Evolutionary conservation across 2,113 vertebrate genomes (phyloP), one percentile per base, ranked within the genome.

Genomic region (Megalops atlanticus): DNA sequence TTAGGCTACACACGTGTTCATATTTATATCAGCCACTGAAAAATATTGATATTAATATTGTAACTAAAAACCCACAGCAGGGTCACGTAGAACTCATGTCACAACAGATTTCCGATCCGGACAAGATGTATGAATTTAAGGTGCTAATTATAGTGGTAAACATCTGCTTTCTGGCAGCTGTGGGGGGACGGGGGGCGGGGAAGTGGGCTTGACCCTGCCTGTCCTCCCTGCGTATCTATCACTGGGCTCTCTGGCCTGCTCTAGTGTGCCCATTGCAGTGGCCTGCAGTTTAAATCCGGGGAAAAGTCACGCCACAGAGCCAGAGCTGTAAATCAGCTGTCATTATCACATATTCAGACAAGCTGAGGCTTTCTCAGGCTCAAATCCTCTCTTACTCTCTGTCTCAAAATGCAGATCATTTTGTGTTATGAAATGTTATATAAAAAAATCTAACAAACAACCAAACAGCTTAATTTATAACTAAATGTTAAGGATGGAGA

Each of bases 151-250:
- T 81, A 88, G 80, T 81, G 77, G 85, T 86, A 87, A 87, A 88
- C 88, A 94, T 93, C 87, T 89, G 86, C 87, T 93, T 91, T 90
- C 90, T 89, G 89, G 81, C 89, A 90, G 89, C 88, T 89, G 86
- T 79, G 36, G 84, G 82, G 84, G 82, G 77, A 83, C n/a, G 78
- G 39, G 40, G 80, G 85, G 79, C n/a, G n/a, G n/a, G n/a, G n/a
- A n/a, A 77, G 70, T 58, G 70, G 7, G 58, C 52, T 45, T 68
- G 45, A 84, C 72, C 71, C 75, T 68, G 21, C 38, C 76, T 70
- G 70, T 27, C 68, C 82, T 49, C 52, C 40, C 72, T 45, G 39
- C 70, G 47, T 71, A 24, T 79, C 49, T 43, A 35, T 78, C 77
- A 21, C 40, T 58, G 40, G 39, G 39, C 77, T 69, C n/a, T n/a